Evolutionary conservation across 2,797 vertebrate genomes (phyloP).

Genomic region (Poecilia wingei): DNA sequence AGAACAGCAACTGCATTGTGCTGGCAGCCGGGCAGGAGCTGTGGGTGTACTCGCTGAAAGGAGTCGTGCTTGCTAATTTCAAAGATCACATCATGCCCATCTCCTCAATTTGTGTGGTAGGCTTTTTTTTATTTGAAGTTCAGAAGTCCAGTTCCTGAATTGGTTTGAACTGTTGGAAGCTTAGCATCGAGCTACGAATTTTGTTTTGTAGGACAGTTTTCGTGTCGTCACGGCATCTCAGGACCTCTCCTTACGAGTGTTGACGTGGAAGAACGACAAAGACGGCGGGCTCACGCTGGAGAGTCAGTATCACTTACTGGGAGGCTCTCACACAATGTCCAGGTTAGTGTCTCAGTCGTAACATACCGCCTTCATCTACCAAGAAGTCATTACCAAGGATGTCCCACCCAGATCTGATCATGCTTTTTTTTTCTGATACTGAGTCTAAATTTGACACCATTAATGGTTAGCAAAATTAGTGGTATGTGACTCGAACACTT

Average conservation of each 20-base stretch:
- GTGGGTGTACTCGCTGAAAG: conserved; percentile 79
- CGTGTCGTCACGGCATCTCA: conserved; percentile 81
- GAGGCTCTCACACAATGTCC: conserved; percentile 80
- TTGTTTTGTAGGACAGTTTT: conserved; percentile 75
- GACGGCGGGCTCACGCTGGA: conserved; percentile 67
- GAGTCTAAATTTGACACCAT: background rate
- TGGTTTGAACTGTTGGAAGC: background rate
- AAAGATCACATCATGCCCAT: conserved; percentile 83
- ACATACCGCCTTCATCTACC: background rate
- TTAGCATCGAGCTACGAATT: background rate
- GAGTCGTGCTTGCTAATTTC: conserved; percentile 79
- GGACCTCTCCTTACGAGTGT: conserved; percentile 80
- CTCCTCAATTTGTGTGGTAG: conserved; percentile 85
- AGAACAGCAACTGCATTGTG: conserved; percentile 76
- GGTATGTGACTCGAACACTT: background rate
- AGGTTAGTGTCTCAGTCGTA: conserved; percentile 64
- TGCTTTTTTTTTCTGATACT: background rate
- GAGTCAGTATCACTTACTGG: conserved; percentile 80
- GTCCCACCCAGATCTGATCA: background rate
- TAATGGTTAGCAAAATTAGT: background rate
- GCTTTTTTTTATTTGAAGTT: conserved; percentile 19
- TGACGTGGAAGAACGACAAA: conserved; percentile 74
- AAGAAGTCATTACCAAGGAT: background rate
- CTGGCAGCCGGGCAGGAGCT: conserved; percentile 64
- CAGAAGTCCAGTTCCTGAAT: background rate